phyloP scores from a whole-genome alignment of 2,797 vertebrate genomes.

The Spatula versicolor region DNA sequence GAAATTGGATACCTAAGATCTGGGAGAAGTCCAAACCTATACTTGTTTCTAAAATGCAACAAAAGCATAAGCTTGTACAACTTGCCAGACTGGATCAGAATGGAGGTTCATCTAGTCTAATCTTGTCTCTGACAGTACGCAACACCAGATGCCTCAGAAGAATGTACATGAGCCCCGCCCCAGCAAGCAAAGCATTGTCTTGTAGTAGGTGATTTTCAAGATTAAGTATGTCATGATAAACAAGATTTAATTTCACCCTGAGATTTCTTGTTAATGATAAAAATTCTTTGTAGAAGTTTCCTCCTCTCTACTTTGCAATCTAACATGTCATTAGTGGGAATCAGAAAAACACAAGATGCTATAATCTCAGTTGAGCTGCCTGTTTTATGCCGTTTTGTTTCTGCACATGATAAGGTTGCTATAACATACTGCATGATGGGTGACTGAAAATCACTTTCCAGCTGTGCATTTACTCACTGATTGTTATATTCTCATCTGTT shows the following conservation, averaged over 20 bases:
- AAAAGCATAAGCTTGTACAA: not conserved
- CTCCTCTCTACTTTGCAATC: not conserved
- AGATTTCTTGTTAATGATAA: not conserved
- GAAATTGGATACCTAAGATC: not conserved
- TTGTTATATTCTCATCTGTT: not conserved
- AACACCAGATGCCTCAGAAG: not conserved
- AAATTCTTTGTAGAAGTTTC: not conserved
- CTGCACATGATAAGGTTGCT: not conserved
- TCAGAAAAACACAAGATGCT: not conserved
- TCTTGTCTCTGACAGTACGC: not conserved
- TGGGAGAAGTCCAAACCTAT: not conserved
- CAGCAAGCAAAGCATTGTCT: not conserved
- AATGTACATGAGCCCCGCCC: not conserved
- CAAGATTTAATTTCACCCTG: not conserved
- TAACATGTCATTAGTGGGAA: not conserved
- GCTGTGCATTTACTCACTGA: not conserved
- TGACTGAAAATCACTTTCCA: not conserved
- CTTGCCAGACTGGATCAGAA: not conserved
- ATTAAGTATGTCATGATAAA: not conserved
- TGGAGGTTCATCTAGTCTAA: not conserved
- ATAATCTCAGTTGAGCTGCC: not conserved
- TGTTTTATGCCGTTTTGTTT: not conserved
- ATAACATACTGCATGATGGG: not conserved
- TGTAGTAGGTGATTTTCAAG: not conserved
- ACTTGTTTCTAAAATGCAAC: not conserved